These are phyloP conservation scores for Gulo gulo DNA, from an alignment of 2,113 vertebrate species.

Conservation along the genomic window DNA sequence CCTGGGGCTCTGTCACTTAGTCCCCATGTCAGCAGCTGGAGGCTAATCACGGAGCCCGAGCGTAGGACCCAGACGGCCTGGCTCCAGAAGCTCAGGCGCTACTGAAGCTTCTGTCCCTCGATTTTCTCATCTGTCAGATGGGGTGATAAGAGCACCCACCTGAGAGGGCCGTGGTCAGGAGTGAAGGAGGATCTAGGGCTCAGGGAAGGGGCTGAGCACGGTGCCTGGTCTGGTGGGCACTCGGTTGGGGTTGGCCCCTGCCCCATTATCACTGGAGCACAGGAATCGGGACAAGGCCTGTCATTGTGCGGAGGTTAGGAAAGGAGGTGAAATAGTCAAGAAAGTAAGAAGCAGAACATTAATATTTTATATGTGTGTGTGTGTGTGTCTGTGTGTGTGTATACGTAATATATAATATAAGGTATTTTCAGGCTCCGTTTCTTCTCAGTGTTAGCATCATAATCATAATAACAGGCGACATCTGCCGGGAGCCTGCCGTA, in stretches of 20 bases:
- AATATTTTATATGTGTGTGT: too few relatives aligned
- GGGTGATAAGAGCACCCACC: background rate
- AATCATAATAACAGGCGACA: background rate
- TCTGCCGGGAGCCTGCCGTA: background rate
- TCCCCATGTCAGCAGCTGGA: background rate
- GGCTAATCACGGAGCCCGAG: background rate
- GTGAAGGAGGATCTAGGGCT: background rate
- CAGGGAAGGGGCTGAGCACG: background rate
- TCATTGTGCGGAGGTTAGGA: background rate
- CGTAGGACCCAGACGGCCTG: background rate
- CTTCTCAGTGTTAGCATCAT: background rate
- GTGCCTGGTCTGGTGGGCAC: background rate
- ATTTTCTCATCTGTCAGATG: background rate
- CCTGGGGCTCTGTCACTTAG: background rate
- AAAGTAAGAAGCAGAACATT: background rate
- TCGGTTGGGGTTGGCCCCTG: fast-evolving
- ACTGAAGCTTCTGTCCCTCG: background rate
- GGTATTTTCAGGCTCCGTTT: background rate
- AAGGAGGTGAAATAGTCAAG: background rate
- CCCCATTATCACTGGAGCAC: fast-evolving
- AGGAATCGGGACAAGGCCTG: background rate
- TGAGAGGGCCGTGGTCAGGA: background rate
- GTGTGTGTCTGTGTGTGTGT: too few relatives aligned
- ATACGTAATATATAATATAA: too few relatives aligned
- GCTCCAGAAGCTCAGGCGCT: background rate